phyloP scores from a whole-genome alignment of 1,140 invertebrate genomes.

The Himalopsyche phryganea region DNA sequence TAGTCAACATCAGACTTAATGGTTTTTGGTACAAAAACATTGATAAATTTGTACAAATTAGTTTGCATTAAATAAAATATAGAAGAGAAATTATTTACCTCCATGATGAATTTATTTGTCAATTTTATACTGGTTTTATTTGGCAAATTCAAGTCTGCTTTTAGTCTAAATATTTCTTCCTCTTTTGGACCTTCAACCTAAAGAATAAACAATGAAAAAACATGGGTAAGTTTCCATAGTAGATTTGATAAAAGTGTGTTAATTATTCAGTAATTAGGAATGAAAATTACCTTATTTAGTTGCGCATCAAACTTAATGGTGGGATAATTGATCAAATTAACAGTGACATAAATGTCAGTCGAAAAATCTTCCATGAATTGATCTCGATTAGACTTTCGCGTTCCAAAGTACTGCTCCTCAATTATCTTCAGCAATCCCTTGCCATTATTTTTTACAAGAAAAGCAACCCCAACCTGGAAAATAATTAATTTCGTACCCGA shows the following conservation, averaged over 20 bases:
- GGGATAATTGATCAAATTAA: conserved; percentile 63
- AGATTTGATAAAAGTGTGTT: too few relatives aligned
- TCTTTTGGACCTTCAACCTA: conserved; percentile 44
- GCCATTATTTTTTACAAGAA: conserved; percentile 51
- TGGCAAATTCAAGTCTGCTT: conserved; percentile 45
- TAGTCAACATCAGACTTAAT: too few relatives aligned
- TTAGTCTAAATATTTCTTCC: conserved; percentile 46
- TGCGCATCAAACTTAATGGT: conserved; percentile 54
- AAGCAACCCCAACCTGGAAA: conserved; percentile 55
- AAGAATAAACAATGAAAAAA: conserved; percentile 27
- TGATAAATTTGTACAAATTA: too few relatives aligned
- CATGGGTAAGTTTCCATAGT: not conserved
- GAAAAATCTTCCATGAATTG: conserved; percentile 48
- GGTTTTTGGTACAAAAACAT: too few relatives aligned
- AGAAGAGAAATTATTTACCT: conserved; percentile 41
- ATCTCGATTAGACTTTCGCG: conserved; percentile 31
- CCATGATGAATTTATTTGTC: conserved; percentile 45
- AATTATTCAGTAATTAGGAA: too few relatives aligned
- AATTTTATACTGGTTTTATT: conserved; percentile 43
- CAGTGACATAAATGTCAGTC: conserved; percentile 39
- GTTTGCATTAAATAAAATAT: too few relatives aligned
- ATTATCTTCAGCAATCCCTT: conserved; percentile 47
- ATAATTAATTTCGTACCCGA: conserved; percentile 21
- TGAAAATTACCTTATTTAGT: conserved; percentile 45
- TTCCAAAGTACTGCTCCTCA: conserved; percentile 38